These are phyloP conservation scores for Lamellibrachia columna DNA, from an alignment of 2,888 invertebrate species.

Conservation along the genomic window DNA sequence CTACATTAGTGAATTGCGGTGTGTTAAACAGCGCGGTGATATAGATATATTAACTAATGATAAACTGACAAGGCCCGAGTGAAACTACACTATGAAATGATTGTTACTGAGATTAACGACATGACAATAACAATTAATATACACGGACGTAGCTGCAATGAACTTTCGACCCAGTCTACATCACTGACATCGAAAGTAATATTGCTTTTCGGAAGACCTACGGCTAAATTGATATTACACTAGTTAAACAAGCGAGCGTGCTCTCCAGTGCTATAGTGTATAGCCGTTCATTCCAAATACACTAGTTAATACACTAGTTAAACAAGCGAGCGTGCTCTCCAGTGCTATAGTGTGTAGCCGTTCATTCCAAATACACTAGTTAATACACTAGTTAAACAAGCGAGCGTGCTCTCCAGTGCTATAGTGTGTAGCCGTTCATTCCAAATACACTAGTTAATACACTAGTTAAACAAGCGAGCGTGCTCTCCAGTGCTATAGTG, in stretches of 20 bases:
- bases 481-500: neutral
- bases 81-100: neutral
- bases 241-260: neutral
- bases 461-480: neutral
- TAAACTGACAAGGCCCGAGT: neutral
- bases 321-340: neutral
- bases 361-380: neutral
- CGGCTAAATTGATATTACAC: slow-evolving; percentile 10
- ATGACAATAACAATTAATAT: neutral
- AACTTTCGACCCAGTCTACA: neutral
- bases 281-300: neutral
- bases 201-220: neutral
- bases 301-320: too few relatives aligned
- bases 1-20: neutral
- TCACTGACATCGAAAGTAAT: neutral
- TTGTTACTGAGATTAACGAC: slow-evolving; percentile 1
- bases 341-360: neutral
- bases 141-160: neutral
- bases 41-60: neutral
- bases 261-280: neutral
- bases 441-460: too few relatives aligned
- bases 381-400: too few relatives aligned
- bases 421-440: neutral
- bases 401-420: neutral
- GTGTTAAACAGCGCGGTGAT: neutral